Conservation (phyloP, 2,113 vertebrate genomes). For the Acrocephalus arundinaceus region DNA sequence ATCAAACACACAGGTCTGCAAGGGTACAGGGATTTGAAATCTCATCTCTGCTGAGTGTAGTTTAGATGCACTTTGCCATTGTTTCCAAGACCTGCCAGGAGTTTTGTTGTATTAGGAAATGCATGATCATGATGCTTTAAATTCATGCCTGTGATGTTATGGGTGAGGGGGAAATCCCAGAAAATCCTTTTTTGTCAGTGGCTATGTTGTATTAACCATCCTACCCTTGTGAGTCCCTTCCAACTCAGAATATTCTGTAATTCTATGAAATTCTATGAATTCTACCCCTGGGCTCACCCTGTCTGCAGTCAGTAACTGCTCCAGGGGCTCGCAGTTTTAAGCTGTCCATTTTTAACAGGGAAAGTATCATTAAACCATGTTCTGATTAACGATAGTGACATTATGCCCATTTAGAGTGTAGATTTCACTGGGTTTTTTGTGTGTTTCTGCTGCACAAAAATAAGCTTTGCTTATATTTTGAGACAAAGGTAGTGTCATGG, state of each 20-base stretch:
- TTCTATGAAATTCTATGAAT: background rate
- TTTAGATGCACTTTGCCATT: background rate
- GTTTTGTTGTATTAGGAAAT: background rate
- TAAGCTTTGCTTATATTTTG: background rate
- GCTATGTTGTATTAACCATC: background rate
- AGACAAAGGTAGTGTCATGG: background rate
- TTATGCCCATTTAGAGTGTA: background rate
- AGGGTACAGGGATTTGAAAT: background rate
- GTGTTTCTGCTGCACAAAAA: background rate
- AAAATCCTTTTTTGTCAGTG: background rate
- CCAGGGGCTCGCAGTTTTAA: background rate
- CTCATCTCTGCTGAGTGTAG: background rate
- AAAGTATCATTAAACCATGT: background rate
- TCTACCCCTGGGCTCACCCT: background rate
- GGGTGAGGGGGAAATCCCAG: accelerated
- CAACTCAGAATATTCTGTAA: background rate
- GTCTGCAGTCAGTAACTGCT: background rate
- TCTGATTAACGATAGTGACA: background rate
- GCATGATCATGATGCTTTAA: background rate
- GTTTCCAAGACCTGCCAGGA: background rate
- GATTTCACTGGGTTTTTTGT: background rate
- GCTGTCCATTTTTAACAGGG: background rate
- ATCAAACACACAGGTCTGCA: background rate
- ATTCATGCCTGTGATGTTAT: background rate
- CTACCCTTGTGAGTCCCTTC: background rate